A percentile compares a stretch with the other conserved stretches of the same genome.
phyloP scores from a whole-genome alignment of 2,113 vertebrate genomes.

The Nicator chloris region DNA sequence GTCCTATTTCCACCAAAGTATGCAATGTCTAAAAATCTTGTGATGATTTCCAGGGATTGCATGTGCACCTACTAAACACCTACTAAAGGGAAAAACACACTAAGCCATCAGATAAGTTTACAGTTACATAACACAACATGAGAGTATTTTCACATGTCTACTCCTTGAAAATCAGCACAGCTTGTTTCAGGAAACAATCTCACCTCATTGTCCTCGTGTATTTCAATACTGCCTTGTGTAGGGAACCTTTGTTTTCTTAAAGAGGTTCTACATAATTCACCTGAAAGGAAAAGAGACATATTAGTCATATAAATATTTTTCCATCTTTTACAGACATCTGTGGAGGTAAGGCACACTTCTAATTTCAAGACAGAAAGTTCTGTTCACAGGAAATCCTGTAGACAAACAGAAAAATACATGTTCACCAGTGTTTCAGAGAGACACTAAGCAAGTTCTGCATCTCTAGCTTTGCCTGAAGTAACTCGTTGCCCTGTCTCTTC shows the following conservation, averaged over 20 bases:
- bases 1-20: neutral
- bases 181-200: neutral
- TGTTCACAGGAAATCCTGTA: neutral
- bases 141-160: neutral
- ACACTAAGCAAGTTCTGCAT: neutral
- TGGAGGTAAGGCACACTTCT: neutral
- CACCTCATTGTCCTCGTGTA: constrained; percentile 89
- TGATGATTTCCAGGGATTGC: neutral
- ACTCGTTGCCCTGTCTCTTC: neutral
- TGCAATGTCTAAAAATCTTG: neutral
- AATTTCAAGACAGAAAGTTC: neutral
- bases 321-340: neutral
- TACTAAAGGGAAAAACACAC: neutral
- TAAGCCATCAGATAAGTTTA: neutral
- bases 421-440: neutral
- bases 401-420: neutral
- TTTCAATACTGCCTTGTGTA: constrained; percentile 89
- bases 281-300: constrained; percentile 36
- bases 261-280: constrained; percentile 79
- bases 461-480: neutral
- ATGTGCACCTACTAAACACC: neutral
- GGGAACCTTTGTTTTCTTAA: constrained; percentile 79
- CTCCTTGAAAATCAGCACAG: neutral
- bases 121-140: neutral
- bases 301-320: neutral